Conservation (phyloP, 2,797 vertebrate species). For the Micrastur ruficollis region DNA sequence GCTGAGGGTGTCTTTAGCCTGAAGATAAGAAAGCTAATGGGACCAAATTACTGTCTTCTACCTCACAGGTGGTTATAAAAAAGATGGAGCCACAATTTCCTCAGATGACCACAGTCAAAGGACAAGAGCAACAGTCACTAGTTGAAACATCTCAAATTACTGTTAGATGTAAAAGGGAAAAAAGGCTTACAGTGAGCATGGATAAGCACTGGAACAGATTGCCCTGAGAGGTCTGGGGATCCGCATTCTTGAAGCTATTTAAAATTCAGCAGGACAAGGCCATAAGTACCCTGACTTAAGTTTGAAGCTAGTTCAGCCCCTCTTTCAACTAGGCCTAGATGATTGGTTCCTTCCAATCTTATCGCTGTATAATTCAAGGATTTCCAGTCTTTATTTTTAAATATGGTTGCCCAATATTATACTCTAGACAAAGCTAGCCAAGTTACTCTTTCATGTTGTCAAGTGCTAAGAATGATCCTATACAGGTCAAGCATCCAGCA, state of each 20-base stretch:
- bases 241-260: background rate
- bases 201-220: background rate
- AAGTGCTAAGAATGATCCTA: background rate
- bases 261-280: background rate
- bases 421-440: background rate
- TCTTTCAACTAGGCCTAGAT: background rate
- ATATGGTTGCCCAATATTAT: background rate
- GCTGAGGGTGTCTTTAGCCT: background rate
- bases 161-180: background rate
- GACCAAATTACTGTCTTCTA: background rate
- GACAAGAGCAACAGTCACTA: background rate
- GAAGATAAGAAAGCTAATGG: background rate
- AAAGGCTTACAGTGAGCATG: background rate
- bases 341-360: background rate
- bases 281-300: background rate
- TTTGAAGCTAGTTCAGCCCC: background rate
- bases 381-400: background rate
- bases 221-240: background rate
- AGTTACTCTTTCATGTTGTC: background rate
- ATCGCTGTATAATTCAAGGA: background rate
- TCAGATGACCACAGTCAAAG: background rate
- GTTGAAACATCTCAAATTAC: background rate
- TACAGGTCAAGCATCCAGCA: background rate
- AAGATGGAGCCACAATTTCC: background rate
- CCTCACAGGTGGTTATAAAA: background rate